Evolutionary conservation across 2,888 invertebrate genomes (phyloP).

Genomic region (Sarcophaga caerulescens): DNA sequence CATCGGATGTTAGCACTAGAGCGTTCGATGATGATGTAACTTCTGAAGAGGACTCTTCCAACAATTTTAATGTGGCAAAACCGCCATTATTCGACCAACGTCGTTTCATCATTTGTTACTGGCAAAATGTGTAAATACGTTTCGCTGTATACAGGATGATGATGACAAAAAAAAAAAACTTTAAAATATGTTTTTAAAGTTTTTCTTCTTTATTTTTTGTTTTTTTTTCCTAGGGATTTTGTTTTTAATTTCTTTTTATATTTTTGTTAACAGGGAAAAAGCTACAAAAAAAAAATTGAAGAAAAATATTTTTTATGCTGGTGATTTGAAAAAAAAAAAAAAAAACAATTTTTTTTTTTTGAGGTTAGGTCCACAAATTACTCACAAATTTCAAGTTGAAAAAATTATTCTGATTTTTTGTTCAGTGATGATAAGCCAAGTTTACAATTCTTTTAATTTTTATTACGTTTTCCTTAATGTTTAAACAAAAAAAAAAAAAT

Average conservation of each 20-base stretch:
- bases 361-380: conserved; percentile 7
- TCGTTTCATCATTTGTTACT: conserved; percentile 85
- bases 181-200: too few relatives aligned
- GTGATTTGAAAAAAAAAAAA: background rate
- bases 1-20: conserved; percentile 86
- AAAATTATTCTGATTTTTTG: background rate
- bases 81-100: conserved; percentile 90
- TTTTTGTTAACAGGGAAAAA: background rate
- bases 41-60: conserved; percentile 89
- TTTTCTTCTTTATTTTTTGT: background rate
- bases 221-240: too few relatives aligned
- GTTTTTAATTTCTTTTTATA: background rate
- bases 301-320: background rate
- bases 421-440: conserved; percentile 64
- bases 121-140: background rate
- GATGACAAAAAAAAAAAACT: too few relatives aligned
- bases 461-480: background rate
- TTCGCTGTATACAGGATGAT: too few relatives aligned
- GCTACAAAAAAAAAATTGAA: background rate
- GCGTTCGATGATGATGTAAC: conserved; percentile 86
- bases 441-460: conserved; percentile 31
- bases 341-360: background rate
- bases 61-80: conserved; percentile 85
- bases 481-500: conserved; percentile 6
- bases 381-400: background rate